A percentile compares a stretch with the other conserved stretches of the same genome.
phyloP scores from a whole-genome alignment of 2,797 vertebrate genomes.

The Catostomus latipinnis region DNA sequence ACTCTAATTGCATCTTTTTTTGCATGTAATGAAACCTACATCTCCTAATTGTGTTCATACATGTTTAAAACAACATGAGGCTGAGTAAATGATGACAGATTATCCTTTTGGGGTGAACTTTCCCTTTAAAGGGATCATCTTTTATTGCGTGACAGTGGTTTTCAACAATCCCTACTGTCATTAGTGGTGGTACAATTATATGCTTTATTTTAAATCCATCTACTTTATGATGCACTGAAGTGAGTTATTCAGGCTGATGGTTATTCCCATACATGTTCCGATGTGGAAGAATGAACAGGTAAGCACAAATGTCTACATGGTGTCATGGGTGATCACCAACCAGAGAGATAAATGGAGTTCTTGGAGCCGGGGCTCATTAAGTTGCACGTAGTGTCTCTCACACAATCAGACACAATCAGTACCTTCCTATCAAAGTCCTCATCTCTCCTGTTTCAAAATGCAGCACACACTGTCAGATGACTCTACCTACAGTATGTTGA shows the following conservation, averaged over 20 bases:
- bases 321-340: slow-evolving; percentile 30
- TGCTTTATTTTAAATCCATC: slow-evolving; percentile 9
- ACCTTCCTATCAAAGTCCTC: slow-evolving; percentile 42
- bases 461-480: slow-evolving; percentile 65
- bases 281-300: slow-evolving; percentile 17
- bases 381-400: slow-evolving; percentile 67
- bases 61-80: too few species aligned
- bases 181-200: slow-evolving; percentile 6
- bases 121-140: neutral
- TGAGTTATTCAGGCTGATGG: slow-evolving; percentile 10
- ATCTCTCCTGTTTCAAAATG: slow-evolving; percentile 60
- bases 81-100: too few species aligned
- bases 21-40: too few species aligned
- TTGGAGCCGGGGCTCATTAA: neutral
- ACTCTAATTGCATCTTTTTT: too few species aligned
- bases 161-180: too few species aligned
- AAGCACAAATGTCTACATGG: slow-evolving; percentile 11
- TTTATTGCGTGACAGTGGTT: neutral
- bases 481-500: slow-evolving; percentile 64
- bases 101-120: too few species aligned
- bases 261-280: slow-evolving; percentile 17
- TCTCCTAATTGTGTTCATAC: too few species aligned
- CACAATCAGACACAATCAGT: slow-evolving; percentile 52
- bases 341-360: slow-evolving; percentile 58
- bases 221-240: slow-evolving; percentile 21